Evolutionary conservation across 1,140 invertebrate species (phyloP), one percentile per base, ranked within the genome.

Genomic region (Drosophila punjabiensis): DNA sequence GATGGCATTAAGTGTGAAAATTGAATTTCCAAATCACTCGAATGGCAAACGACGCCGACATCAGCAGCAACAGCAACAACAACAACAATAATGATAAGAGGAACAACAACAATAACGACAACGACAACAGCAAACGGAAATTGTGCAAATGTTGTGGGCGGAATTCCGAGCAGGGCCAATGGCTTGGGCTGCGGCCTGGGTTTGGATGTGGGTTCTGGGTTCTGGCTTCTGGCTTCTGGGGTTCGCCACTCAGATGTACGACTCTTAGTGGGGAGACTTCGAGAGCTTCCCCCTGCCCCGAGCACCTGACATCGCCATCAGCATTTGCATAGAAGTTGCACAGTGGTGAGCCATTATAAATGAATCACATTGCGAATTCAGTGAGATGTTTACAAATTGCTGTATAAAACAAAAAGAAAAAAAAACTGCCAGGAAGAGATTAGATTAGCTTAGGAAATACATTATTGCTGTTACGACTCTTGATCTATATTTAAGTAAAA

Each of bases 1-100:
- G 85, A 76, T 81, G 81, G 85, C 85, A 88, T 81, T 88, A 89
- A 89, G 85, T 88, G 85, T 88, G 85, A 88, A 88, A 88, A 88
- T 88, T 88, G 85, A 88, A 88, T 88, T 88, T 88, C 74, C 81
- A 89, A 89, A 88, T 88, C 85, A 88, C 85, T 88, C 78, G 66
- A 80, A 87, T 59, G 81, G 50, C 68, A 71, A 58, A 79, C 77
- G 62, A 76, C 32, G 24, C 30, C 52, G 28, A 16, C 48, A 50
- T 50, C 24, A 50, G 24, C 24, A 24, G 24, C 13, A 52, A n/a
- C 55, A 50, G 24, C 64, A 65, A 56, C 52, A 71, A 65, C 45
- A 35, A 14, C 32, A 48, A 32, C 66, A n/a, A n/a, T n/a, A 32
- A 32, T 53, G 10, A 53, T 18, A 32, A 33, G 6, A 58, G 33